Percentiles rank a stretch among this genome's conserved stretches.
Conservation (phyloP, 2,113 vertebrate genomes). For the Stictonetta naevosa region DNA sequence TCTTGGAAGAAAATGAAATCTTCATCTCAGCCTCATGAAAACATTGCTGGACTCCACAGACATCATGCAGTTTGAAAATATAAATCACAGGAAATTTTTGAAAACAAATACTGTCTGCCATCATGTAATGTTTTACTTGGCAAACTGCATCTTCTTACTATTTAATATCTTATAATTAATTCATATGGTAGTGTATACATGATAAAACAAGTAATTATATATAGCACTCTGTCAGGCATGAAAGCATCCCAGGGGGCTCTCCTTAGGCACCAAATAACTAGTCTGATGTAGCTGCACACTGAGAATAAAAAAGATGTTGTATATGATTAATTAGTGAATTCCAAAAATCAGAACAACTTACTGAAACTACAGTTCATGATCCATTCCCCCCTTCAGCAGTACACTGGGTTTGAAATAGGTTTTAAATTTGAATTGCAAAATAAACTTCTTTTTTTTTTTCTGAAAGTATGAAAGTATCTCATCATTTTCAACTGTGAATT, state of each 20-base stretch:
- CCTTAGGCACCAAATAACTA: constrained; percentile 15
- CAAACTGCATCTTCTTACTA: constrained; percentile 10
- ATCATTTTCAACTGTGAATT: neutral
- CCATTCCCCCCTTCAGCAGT: neutral
- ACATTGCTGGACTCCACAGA: neutral
- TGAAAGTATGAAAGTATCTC: neutral
- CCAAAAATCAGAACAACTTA: neutral
- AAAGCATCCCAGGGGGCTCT: neutral
- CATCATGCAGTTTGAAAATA: neutral
- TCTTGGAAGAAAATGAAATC: neutral
- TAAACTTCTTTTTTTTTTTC: neutral
- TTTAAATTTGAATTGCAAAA: constrained; percentile 12
- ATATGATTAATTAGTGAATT: constrained; percentile 25
- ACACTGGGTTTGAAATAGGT: neutral
- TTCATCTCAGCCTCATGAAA: neutral
- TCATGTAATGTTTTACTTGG: constrained; percentile 1
- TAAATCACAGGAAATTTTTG: neutral
- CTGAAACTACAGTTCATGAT: neutral
- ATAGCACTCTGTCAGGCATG: constrained; percentile 35
- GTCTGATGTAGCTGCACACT: neutral
- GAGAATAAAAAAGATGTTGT: neutral
- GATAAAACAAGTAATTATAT: constrained; percentile 49
- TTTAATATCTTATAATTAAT: constrained; percentile 53
- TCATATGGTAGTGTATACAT: neutral
- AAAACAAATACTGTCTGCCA: neutral